Evolutionary conservation across 1,140 invertebrate species (phyloP), one percentile per base, ranked within the genome.

Genomic region (Pygmarrhopalites habei): DNA sequence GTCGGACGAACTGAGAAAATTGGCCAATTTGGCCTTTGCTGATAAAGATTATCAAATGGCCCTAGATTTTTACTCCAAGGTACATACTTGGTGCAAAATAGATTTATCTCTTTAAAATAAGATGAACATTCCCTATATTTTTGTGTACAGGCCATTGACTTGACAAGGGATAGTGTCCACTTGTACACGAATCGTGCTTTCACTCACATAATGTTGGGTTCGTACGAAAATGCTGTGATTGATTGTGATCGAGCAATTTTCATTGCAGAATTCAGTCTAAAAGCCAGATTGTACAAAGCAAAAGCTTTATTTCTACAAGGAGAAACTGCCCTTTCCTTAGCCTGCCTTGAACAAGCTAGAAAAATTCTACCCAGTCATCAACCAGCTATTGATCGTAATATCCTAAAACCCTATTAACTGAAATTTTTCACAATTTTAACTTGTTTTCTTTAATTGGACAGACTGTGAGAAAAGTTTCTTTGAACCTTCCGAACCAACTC

Each of bases 131-230:
- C 15, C 15, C 17, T 29, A 10, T 23, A 7, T 7, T 41, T 60
- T 2, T 17, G 5, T 64, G 25, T 52, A 10, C 62, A 79, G 78
- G 87, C 86, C 1, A 80, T 90, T n/a, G 85, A 87, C 52, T 81
- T 85, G 66, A 77, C 88, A 26, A 85, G 82, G 73, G 86, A 89
- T 71, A 87, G 85, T 66, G 75, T 82, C 1, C 78, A 86, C 55
- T 73, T 89, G 0, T 90, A 88, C 75, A 87, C 83, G 58, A 88
- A 89, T 72, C 78, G 88, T 63, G 85, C 85, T 14, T 74, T 89
- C 17, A 84, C 83, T 12, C 82, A 82, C 57, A 82, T 86, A 58
- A 81, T 83, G 67, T 74, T 87, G 1, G 77, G 77, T 61, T 76
- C 84, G 17, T 85, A 79, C 66, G 77, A 84, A 46, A 82, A 82